These are phyloP conservation scores for Agriopis aurantiaria DNA, from an alignment of 2,888 invertebrate species.

Conservation along the genomic window DNA sequence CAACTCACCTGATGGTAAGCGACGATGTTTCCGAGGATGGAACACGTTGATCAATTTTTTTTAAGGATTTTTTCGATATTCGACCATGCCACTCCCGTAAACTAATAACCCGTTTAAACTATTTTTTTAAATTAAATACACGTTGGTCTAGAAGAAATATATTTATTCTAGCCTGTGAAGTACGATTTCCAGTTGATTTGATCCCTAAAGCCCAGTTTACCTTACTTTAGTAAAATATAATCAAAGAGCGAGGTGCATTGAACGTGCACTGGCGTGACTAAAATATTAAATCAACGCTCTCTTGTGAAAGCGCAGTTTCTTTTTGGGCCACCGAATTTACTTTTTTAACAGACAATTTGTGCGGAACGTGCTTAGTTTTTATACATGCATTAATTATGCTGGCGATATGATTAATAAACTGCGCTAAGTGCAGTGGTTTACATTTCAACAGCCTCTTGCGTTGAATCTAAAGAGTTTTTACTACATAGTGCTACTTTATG, in stretches of 20 bases:
- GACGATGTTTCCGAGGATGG: too few species aligned
- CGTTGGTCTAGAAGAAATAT: too few species aligned
- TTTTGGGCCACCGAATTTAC: conserved; percentile 49
- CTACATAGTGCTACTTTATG: too few species aligned
- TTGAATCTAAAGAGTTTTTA: too few species aligned
- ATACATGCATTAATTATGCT: conserved; percentile 6
- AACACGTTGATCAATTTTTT: too few species aligned
- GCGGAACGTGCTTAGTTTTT: conserved; percentile 19
- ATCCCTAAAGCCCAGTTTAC: not conserved
- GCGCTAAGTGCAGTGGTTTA: not conserved
- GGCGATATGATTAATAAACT: conserved; percentile 5
- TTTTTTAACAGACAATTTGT: conserved; percentile 24
- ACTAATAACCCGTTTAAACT: too few species aligned
- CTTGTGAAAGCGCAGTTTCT: conserved; percentile 62
- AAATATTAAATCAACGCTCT: conserved; percentile 51
- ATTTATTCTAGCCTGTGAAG: too few species aligned
- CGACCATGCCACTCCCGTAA: too few species aligned
- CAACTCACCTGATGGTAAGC: too few species aligned
- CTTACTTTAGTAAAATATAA: conserved; percentile 1
- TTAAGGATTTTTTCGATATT: too few species aligned
- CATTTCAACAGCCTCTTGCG: not conserved
- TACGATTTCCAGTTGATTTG: not conserved
- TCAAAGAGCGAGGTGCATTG: conserved; percentile 32
- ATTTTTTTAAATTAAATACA: too few species aligned
- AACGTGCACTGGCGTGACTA: conserved; percentile 58